phyloP scores from a whole-genome alignment of 1,140 invertebrate species.

The Harpegnathos saltator region DNA sequence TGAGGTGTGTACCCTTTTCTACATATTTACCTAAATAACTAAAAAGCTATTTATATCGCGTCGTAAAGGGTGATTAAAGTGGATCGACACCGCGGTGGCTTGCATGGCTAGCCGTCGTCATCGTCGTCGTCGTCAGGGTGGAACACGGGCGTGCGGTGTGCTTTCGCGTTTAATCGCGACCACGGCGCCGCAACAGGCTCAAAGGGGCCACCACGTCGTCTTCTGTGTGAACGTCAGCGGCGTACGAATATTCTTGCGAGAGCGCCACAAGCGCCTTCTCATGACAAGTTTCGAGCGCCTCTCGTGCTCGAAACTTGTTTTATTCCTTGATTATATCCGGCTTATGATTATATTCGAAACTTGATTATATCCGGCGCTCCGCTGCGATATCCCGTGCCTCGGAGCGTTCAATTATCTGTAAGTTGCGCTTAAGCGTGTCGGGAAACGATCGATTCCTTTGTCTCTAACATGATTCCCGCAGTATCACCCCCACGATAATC shows the following conservation, averaged over 20 bases:
- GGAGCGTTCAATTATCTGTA: background rate
- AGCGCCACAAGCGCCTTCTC: conserved; percentile 13
- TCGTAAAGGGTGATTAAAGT: conserved; percentile 62
- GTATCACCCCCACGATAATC: too few species aligned
- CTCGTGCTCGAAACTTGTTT: too few species aligned
- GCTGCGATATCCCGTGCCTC: too few species aligned
- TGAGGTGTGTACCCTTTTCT: too few species aligned
- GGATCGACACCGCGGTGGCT: conserved; percentile 50
- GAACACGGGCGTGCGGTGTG: background rate
- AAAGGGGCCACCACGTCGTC: conserved; percentile 1
- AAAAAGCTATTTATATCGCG: conserved; percentile 54
- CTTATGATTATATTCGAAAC: too few species aligned
- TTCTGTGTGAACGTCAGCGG: conserved; percentile 38
- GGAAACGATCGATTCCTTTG: background rate
- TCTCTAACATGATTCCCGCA: background rate
- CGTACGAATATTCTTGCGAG: conserved; percentile 38
- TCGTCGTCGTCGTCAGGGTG: conserved; percentile 22
- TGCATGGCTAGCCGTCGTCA: conserved; percentile 29
- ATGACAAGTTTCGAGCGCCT: background rate
- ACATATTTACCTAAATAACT: too few species aligned
- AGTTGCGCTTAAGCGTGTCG: too few species aligned
- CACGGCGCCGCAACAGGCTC: background rate
- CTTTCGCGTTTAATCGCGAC: conserved; percentile 7
- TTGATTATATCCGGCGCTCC: too few species aligned
- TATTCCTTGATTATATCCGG: conserved; percentile 2